Evolutionary conservation across 2,797 vertebrate genomes (phyloP), one percentile per base, ranked within the genome.

Genomic region (Balearica regulorum): DNA sequence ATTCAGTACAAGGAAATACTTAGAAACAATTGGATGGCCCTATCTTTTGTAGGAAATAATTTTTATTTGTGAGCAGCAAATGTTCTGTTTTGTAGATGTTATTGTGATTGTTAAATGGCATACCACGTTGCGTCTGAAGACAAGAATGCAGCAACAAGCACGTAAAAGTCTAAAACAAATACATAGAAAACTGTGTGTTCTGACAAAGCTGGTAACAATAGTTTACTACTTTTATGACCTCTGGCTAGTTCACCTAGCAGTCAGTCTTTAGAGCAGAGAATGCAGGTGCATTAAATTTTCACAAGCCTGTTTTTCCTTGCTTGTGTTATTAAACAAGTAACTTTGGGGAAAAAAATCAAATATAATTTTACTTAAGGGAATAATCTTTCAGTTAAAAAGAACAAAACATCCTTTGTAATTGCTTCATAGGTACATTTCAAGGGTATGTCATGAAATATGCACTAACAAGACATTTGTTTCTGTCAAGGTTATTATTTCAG

Each of bases 401-500:
- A 15, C 9, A 51, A 81, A 70, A 39, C 16, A 73, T 93, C 33
- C 15, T 79, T 87, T 91, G 28, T 86, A 53, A 60, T 76, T 88
- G 41, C 48, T 57, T 95, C n/a, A n/a, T 71, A 66, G 37, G 10
- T 76, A 51, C 58, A 11, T 68, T 41, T 73, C 8, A 37, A 86
- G 39, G 5, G n/a, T 86, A 24, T 62, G 57, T 93, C 4, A 33
- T 79, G 9, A 91, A 91, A 86, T 61, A 64, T 46, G 31, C 41
- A 55, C 57, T 97, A 93, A 96, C 66, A 46, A 35, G 33, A 58
- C 29, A 2, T 73, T 87, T 97, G 80, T 95, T 97, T 94, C 85
- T 83, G 31, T 92, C 51, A 85, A 99, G 99, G 99, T 99, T 97
- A 99, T 99, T 51, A 99, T 99, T 70, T 99, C 99, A 2, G 99